These are phyloP conservation scores for Chascanopsetta lugubris DNA, from an alignment of 2,113 vertebrate species.

Conservation along the genomic window DNA sequence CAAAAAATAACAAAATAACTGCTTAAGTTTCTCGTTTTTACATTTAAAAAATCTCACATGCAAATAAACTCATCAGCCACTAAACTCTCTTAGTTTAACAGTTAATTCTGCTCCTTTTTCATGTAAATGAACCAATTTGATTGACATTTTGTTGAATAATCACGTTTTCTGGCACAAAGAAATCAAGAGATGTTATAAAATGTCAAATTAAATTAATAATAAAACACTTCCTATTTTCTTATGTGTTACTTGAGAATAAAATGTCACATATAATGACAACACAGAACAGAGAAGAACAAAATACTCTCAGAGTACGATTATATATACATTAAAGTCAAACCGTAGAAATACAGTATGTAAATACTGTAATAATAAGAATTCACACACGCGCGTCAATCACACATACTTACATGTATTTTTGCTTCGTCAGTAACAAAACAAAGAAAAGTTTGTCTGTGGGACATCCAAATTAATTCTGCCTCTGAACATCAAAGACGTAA, in stretches of 20 bases:
- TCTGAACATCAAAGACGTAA: not conserved
- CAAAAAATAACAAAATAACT: constrained; percentile 14
- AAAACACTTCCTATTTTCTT: constrained; percentile 27
- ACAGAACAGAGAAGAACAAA: constrained; percentile 28
- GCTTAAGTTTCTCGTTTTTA: constrained; percentile 11
- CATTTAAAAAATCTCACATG: constrained; percentile 28
- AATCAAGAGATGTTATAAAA: constrained; percentile 19
- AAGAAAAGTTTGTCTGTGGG: not conserved
- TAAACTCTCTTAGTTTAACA: constrained; percentile 20
- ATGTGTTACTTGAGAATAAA: constrained; percentile 17
- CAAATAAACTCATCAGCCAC: constrained; percentile 12
- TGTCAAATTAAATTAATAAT: constrained; percentile 13
- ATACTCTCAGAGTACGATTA: constrained; percentile 49
- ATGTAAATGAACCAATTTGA: constrained; percentile 35
- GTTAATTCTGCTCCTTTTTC: not conserved
- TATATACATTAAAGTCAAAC: constrained; percentile 40
- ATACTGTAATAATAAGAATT: constrained; percentile 6
- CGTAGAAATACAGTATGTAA: constrained; percentile 38
- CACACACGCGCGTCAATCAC: not conserved
- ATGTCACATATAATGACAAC: constrained; percentile 31
- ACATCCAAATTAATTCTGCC: not conserved
- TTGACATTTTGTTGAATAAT: no score
- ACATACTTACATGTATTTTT: not conserved
- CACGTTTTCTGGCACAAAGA: constrained; percentile 8
- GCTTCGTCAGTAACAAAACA: constrained; percentile 18